A percentile compares a stretch with the other conserved stretches of the same genome.
phyloP scores from a whole-genome alignment of 2,113 vertebrate genomes.

The Oryzias curvinotus region DNA sequence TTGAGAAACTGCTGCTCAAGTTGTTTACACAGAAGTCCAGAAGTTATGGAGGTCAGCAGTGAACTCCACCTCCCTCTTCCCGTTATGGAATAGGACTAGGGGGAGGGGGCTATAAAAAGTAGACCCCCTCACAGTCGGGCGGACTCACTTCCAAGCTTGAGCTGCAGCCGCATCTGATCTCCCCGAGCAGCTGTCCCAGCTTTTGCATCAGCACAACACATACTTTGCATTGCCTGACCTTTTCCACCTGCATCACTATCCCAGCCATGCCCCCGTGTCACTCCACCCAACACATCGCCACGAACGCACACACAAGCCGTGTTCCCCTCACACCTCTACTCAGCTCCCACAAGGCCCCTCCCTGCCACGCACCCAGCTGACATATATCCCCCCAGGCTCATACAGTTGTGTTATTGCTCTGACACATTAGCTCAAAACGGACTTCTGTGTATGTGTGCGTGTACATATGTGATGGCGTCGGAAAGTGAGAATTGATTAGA shows the following conservation, averaged over 20 bases:
- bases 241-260: conserved; percentile 73
- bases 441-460: conserved; percentile 36
- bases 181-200: conserved; percentile 78
- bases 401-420: conserved; percentile 62
- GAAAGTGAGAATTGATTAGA: not conserved
- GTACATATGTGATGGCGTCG: conserved; percentile 12
- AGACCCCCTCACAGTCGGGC: conserved; percentile 69
- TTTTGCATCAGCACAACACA: conserved; percentile 84
- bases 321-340: conserved; percentile 60
- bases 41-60: conserved; percentile 38
- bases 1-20: conserved; percentile 11
- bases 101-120: conserved; percentile 80
- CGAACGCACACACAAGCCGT: conserved; percentile 18
- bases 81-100: conserved; percentile 55
- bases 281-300: conserved; percentile 18
- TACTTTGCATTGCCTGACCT: conserved; percentile 80
- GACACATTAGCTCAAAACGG: conserved; percentile 64
- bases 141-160: conserved; percentile 61
- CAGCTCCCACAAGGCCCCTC: conserved; percentile 50
- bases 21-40: conserved; percentile 63
- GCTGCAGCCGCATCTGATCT: conserved; percentile 75
- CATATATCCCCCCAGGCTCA: conserved; percentile 59
- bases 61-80: conserved; percentile 48
- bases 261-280: conserved; percentile 51
- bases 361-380: conserved; percentile 59